A percentile compares a stretch with the other conserved stretches of the same genome.
Evolutionary conservation across 2,113 vertebrate genomes (phyloP).

Genomic region (Corythoichthys haematopterus): DNA sequence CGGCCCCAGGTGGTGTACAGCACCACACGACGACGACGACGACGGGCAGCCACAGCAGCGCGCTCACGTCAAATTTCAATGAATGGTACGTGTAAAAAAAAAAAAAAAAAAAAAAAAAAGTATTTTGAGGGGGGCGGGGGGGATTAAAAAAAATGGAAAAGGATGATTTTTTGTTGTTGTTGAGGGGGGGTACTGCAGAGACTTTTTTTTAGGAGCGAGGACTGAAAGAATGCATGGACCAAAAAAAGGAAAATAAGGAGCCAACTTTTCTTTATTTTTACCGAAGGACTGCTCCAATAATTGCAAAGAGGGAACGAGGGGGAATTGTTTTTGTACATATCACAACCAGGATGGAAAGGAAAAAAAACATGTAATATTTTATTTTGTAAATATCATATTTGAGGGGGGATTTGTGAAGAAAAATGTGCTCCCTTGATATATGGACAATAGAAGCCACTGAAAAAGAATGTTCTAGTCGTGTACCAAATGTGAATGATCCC

Average conservation of each 20-base stretch:
- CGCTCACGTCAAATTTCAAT: constrained; percentile 99
- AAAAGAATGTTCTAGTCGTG: constrained; percentile 99
- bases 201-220: constrained; percentile 44
- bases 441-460: constrained; percentile 92
- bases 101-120: constrained; percentile 3
- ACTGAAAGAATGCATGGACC: constrained; percentile 79
- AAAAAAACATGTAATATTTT: constrained; percentile 90
- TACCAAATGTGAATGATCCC: constrained; percentile 99
- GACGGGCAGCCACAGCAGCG: constrained; percentile 86
- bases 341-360: constrained; percentile 79
- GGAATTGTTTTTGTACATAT: constrained; percentile 89
- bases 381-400: constrained; percentile 97
- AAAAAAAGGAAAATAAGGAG: constrained; percentile 74
- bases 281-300: constrained; percentile 79
- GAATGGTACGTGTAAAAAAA: constrained; percentile 99
- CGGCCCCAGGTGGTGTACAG: constrained; percentile 87
- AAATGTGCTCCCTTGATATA: constrained; percentile 93
- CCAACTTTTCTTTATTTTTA: constrained; percentile 68
- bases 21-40: constrained; percentile 57
- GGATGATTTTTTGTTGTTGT: neutral
- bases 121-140: neutral
- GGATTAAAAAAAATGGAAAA: constrained; percentile 67
- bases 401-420: constrained; percentile 75
- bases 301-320: constrained; percentile 71
- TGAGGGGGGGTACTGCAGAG: constrained; percentile 65